Base-by-base conservation (phyloP, 2,797 vertebrate species). In the Rachycentron canadum region DNA sequence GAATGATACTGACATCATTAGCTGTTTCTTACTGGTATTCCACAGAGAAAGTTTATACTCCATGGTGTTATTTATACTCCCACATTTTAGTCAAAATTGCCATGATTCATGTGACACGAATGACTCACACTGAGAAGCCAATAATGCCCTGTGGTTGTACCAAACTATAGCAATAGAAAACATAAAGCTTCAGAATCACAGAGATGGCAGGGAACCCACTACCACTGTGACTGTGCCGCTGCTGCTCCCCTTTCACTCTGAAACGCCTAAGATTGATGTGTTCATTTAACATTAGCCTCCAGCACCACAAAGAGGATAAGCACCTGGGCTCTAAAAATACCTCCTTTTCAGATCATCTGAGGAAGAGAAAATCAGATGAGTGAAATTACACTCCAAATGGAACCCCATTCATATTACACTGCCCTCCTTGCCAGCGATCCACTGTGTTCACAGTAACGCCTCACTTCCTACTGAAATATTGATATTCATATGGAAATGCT, bases 401-500 rank as follows among this genome's bases (percentile, higher is more conserved):
- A 90, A 71, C 36, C 89, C 84, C 89, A 91, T 93, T 92, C 89
- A 92, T 89, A 90, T 85, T 68, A 53, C 50, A 13, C 78, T 45
- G 65, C 73, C 82, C 81, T 84, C 56, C 73, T 61, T 73, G 88
- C 85, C 89, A 91, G 85, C 47, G 2, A 83, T 79, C 90, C 63
- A 63, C 79, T 76, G 79, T 79, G 83, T 87, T 89, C 80, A 75
- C 78, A 73, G 82, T 49, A 75, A 76, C 21, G 79, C 87, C 81
- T 83, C 59, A 7, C 89, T 85, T 80, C 76, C 81, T 72, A 7
- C 87, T 83, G 86, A 90, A 93, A 92, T 92, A 93, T 93, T 93
- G 92, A 94, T 92, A 93, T 93, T 94, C 92, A 94, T 93, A 93
- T 95, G 93, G 91, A 93, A 94, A 95, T 93, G 82, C 88, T 91